Percentiles rank a stretch among this genome's conserved stretches.
Evolutionary conservation across 53 echinoderm and acorn worm genomes (phyloP).

Genomic region (Luidia sarsii): DNA sequence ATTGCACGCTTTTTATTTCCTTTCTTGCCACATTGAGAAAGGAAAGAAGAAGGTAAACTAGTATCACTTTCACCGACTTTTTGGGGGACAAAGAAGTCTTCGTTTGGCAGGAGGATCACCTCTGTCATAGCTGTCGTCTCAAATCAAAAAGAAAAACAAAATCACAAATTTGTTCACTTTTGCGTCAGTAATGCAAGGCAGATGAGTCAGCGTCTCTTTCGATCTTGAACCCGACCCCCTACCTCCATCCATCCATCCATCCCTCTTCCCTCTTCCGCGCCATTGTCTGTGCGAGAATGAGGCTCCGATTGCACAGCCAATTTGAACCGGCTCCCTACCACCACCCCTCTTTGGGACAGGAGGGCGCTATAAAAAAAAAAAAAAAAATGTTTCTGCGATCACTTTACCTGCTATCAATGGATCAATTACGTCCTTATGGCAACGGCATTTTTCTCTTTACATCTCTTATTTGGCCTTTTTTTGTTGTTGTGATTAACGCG

Average conservation of each 20-base stretch:
- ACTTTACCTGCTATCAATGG: conserved; percentile 31
- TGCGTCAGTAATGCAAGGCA: conserved; percentile 23
- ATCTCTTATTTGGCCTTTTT: conserved; percentile 12
- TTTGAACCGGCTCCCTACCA: background rate
- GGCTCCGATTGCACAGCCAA: background rate
- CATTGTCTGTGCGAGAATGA: conserved; percentile 37
- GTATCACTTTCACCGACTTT: no score
- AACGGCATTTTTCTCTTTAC: background rate
- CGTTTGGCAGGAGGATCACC: background rate
- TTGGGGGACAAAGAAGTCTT: background rate
- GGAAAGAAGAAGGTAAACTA: no score
- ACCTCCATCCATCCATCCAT: no score
- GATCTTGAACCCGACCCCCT: conserved; percentile 39
- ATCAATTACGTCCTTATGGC: conserved; percentile 37
- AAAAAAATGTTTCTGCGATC: conserved; percentile 34
- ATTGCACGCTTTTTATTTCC: no score
- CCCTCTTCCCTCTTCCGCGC: no score
- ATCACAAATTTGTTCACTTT: conserved; percentile 1
- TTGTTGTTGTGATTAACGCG: conserved; percentile 50
- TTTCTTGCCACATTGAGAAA: no score
- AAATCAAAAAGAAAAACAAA: background rate
- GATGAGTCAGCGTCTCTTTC: conserved; percentile 32
- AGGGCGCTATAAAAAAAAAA: no score
- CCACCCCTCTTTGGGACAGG: no score
- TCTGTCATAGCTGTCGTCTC: background rate